phyloP scores from a whole-genome alignment of 2,888 invertebrate species.

The Ichneumoninae sp. region DNA sequence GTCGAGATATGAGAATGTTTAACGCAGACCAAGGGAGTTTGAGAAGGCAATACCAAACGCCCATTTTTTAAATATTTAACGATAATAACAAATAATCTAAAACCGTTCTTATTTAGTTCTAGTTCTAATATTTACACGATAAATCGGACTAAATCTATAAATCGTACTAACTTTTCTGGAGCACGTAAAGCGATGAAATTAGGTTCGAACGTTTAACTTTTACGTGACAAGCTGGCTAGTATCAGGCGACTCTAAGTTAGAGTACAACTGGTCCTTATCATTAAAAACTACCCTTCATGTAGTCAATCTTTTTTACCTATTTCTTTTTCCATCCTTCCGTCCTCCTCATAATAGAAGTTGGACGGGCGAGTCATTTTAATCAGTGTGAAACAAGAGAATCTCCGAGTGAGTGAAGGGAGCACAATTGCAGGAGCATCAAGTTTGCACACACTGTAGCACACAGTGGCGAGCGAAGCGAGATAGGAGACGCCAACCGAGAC shows the following conservation, averaged over 20 bases:
- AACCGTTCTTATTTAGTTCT: no score
- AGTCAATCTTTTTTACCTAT: not conserved
- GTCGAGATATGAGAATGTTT: not conserved
- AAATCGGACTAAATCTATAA: no score
- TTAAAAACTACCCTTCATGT: not conserved
- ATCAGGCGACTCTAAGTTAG: no score
- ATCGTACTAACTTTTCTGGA: no score
- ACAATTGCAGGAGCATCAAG: conserved; percentile 22
- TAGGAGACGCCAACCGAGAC: not conserved
- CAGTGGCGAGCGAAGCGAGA: conserved; percentile 51
- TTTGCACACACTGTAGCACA: not conserved
- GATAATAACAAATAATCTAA: no score
- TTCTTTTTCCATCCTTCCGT: conserved; percentile 1
- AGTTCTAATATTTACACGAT: no score
- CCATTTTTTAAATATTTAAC: no score
- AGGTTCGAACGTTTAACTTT: no score
- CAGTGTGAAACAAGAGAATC: conserved; percentile 44
- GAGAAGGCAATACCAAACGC: not conserved
- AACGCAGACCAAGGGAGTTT: not conserved
- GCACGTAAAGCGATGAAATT: no score
- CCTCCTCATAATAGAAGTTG: conserved; percentile 35
- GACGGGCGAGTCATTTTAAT: conserved; percentile 48
- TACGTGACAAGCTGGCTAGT: no score
- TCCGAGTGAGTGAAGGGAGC: conserved; percentile 25
- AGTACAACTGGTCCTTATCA: not conserved